Evolutionary conservation across 2,888 invertebrate genomes (phyloP).

Genomic region (Lordiphosa fenestrarum): DNA sequence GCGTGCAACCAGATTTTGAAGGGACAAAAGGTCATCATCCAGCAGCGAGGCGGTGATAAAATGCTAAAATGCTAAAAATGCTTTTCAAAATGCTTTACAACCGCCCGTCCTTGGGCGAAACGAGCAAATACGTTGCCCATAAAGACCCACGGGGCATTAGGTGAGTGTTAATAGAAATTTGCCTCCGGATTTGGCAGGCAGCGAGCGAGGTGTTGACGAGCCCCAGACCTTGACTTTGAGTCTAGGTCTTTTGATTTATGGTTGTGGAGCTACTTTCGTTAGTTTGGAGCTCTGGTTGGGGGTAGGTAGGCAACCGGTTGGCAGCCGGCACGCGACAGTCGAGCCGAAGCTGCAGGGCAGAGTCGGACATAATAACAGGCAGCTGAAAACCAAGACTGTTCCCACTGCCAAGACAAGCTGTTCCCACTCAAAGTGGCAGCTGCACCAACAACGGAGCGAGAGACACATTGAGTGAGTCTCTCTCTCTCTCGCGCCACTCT

Average conservation of each 20-base stretch:
- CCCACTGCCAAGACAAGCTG: conserved; percentile 18
- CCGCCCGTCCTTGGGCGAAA: conserved; percentile 11
- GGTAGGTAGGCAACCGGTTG: conserved; percentile 40
- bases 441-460: conserved; percentile 11
- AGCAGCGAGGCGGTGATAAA: conserved; percentile 1
- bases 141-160: conserved; percentile 58
- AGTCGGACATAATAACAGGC: conserved; percentile 10
- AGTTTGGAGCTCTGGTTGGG: conserved; percentile 3
- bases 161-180: conserved; percentile 64
- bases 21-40: conserved; percentile 11
- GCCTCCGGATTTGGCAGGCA: conserved; percentile 39
- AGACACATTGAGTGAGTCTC: conserved; percentile 3
- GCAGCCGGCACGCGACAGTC: conserved; percentile 75
- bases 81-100: conserved; percentile 53
- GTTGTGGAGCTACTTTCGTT: conserved; percentile 19
- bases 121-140: conserved; percentile 42
- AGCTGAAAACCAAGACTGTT: conserved; percentile 21
- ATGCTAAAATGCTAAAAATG: conserved; percentile 30
- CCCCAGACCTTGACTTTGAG: conserved; percentile 5
- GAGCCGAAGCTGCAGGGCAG: conserved; percentile 8
- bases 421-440: conserved; percentile 41
- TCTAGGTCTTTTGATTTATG: conserved; percentile 4
- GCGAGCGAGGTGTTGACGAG: conserved; percentile 49
- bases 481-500: neutral
- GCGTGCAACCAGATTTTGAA: conserved; percentile 56